Percentiles rank a stretch among this genome's conserved stretches.
Evolutionary conservation across 2,113 vertebrate species (phyloP).

Genomic region (Perognathus longimembris): DNA sequence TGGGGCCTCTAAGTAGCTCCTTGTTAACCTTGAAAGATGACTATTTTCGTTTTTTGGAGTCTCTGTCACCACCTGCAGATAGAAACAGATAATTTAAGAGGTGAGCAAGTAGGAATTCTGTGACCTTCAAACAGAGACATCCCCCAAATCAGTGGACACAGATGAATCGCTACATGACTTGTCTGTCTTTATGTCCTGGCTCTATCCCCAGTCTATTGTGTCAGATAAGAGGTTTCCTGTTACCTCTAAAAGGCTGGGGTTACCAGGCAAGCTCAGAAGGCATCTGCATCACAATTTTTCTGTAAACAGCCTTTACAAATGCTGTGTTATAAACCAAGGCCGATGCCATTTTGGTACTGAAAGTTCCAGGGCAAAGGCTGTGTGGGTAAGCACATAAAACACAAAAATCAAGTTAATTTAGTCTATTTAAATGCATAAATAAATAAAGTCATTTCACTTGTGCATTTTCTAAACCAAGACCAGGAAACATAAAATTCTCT

Average conservation of each 20-base stretch:
- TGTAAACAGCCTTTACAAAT: slow-evolving; percentile 55
- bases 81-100: slow-evolving; percentile 68
- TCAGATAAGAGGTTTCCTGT: slow-evolving; percentile 56
- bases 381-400: slow-evolving; percentile 31
- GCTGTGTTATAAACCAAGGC: not conserved
- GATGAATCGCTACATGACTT: not conserved
- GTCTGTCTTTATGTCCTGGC: slow-evolving; percentile 52
- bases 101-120: slow-evolving; percentile 57
- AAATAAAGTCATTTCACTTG: slow-evolving; percentile 19
- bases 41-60: slow-evolving; percentile 80
- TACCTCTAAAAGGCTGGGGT: slow-evolving; percentile 45
- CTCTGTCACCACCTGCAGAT: slow-evolving; percentile 74
- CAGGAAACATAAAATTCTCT: slow-evolving; percentile 49
- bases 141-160: slow-evolving; percentile 31
- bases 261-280: not conserved
- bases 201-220: slow-evolving; percentile 24
- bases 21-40: slow-evolving; percentile 85
- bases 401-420: slow-evolving; percentile 57
- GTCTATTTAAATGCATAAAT: slow-evolving; percentile 60
- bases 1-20: slow-evolving; percentile 80
- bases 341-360: slow-evolving; percentile 57
- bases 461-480: slow-evolving; percentile 61
- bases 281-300: slow-evolving; percentile 12
- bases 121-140: slow-evolving; percentile 64
- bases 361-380: slow-evolving; percentile 43